Base-by-base conservation (phyloP, 2,797 vertebrate species). In the Decapterus maruadsi region DNA sequence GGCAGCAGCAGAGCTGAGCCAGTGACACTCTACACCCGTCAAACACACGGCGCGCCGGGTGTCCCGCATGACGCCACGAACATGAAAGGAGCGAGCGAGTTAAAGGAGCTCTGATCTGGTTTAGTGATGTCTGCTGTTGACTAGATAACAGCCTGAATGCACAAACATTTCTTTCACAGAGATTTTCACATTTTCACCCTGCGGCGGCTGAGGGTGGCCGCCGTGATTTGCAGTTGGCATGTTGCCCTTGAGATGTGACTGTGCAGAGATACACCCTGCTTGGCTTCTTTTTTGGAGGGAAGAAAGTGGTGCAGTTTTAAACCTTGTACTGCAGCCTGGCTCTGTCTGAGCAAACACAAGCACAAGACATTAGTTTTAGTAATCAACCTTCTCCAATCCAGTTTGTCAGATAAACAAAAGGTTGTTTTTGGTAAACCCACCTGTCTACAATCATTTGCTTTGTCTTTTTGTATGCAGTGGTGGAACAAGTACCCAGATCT, bases 1-100 rank as follows among this genome's bases (percentile, higher is more conserved):
- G 64, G 62, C 69, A 81, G 62, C 69, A 81, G 74, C 26, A 26
- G 26, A 81, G 80, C 89, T 91, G 86, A 92, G 86, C 74, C 77
- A 82, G 78, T 80, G 85, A 89, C 75, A 88, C 83, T 64, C 42
- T 75, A 87, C 80, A 85, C 86, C 76, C 72, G 43, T 9, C 42
- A 59, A 34, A 42, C 48, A 59, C 63, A 38, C 65, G 34, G 53
- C 72, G 34, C 61, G 22, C 63, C 50, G 55, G 54, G 8, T 14
- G 4, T 38, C 3, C n/a, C 8, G 11, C 50, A 38, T 56, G 43
- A n/a, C 51, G 56, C 58, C 38, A 10, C 46, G 54, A 78, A 22
- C 40, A 65, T 6, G 4, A 38, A n/a, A 54, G 14, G 13, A 62
- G 48, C 58, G 1, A 34, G 31, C 31, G 3, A 26, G 26, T 54